Base-by-base conservation (phyloP, 2,888 invertebrate genomes). In the Seladonia tumulorum region DNA sequence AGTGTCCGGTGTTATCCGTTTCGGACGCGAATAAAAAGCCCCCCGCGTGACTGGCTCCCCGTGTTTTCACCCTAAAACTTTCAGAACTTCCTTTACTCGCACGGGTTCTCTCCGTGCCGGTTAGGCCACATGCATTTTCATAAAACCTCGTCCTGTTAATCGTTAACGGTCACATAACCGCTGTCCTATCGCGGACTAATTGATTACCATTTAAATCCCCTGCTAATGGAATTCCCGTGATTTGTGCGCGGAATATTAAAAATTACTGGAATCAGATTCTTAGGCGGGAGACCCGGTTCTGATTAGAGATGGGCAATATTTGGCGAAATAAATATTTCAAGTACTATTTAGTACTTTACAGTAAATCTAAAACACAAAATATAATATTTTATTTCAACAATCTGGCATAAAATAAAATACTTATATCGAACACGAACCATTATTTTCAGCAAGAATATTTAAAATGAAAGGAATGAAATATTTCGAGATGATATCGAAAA, bases 1-100 rank as follows among this genome's bases (percentile, higher is more conserved):
- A 25, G 22, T 39, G 53, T 47, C 22, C 25, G 66, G 42, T 53
- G 66, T 45, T 35, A 81, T 57, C 45, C 71, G 39, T 45, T 42
- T 72, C 47, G 7, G n/a, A 63, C 22, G 39, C 35, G 71, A 29
- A n/a, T 10, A 49, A 42, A 83, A 63, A 42, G 29, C 16, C 1
- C 5, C 18, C n/a, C 14, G 25, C 0, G 63, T 14, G 63, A 29
- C 18, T 7, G 22, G 25, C 53, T 53, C 53, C 2, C 45, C 68
- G 22, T 68, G 42, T 70, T 73, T 74, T 77, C 76, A 35, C 39
- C 73, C 53, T 45, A 83, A 84, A 78, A 74, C 70, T 71, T 60
- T 35, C 47, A 68, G 8, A 35, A 29, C 68, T 68, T 83, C 68
- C 83, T 60, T 7, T 76, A 1, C 57, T n/a, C 14, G 22, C 22